Conservation (phyloP, 2,888 invertebrate genomes). For the Drosophila gaucha region DNA sequence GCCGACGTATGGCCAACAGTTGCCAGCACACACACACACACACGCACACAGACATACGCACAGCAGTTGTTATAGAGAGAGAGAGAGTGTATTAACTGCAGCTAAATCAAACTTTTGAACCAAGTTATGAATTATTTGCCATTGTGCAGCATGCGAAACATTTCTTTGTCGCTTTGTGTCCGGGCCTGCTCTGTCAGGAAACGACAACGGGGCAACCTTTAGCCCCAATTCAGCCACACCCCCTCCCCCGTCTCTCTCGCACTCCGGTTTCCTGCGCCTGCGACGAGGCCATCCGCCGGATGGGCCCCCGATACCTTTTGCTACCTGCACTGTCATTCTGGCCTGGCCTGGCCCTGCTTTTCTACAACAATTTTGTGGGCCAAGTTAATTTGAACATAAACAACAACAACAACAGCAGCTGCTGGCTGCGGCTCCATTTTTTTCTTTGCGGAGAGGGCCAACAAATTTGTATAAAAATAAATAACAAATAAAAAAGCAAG, state of each 20-base stretch:
- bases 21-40: conserved; percentile 16
- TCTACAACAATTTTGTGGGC: conserved; percentile 46
- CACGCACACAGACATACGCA: conserved; percentile 1
- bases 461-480: conserved; percentile 48
- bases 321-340: conserved; percentile 65
- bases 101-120: conserved; percentile 77
- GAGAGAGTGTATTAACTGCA: conserved; percentile 70
- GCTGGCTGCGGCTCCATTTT: conserved; percentile 20
- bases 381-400: conserved; percentile 70
- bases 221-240: conserved; percentile 16
- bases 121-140: conserved; percentile 78
- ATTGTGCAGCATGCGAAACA: conserved; percentile 74
- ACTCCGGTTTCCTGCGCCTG: neutral
- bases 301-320: conserved; percentile 24
- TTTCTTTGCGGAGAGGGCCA: conserved; percentile 22
- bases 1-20: conserved; percentile 67
- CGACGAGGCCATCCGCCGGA: conserved; percentile 24
- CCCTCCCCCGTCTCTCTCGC: too few species aligned
- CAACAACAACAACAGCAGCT: conserved; percentile 39
- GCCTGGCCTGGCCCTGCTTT: conserved; percentile 1
- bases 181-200: conserved; percentile 32
- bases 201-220: conserved; percentile 36
- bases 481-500: conserved; percentile 18
- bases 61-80: neutral
- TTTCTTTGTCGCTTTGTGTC: conserved; percentile 65